phyloP scores from a whole-genome alignment of 1,140 invertebrate species.

The Zaprionus davidi region DNA sequence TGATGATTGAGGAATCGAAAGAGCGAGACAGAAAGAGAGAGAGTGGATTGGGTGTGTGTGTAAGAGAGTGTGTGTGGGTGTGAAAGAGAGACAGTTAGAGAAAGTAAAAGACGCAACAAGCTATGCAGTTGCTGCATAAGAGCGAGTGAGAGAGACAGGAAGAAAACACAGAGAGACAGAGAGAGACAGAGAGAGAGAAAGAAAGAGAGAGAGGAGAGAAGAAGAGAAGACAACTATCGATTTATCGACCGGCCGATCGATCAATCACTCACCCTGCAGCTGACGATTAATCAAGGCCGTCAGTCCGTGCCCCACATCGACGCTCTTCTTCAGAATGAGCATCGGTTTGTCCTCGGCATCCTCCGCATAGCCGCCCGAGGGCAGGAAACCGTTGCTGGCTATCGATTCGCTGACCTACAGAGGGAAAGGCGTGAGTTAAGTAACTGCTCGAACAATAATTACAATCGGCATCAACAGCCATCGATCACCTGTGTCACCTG shows the following conservation, averaged over 20 bases:
- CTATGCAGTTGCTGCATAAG: constrained; percentile 5
- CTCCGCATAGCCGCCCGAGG: constrained; percentile 88
- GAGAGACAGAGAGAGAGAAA: constrained; percentile 9
- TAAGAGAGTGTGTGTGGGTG: background rate
- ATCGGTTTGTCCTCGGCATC: constrained; percentile 91
- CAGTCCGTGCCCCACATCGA: constrained; percentile 89
- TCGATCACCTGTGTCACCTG: constrained; percentile 87
- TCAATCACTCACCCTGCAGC: constrained; percentile 88
- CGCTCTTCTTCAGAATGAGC: constrained; percentile 90
- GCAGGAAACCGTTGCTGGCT: constrained; percentile 89
- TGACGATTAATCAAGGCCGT: constrained; percentile 91
- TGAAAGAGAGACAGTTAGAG: constrained; percentile 24
- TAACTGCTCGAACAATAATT: background rate
- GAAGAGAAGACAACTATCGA: constrained; percentile 6
- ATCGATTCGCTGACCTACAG: constrained; percentile 91
- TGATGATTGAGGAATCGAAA: constrained; percentile 13
- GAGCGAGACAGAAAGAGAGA: constrained; percentile 11
- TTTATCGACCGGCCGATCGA: constrained; percentile 4
- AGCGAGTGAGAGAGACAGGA: constrained; percentile 18
- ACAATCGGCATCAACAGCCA: background rate
- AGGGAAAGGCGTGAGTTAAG: background rate
- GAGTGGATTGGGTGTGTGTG: background rate
- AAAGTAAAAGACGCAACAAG: constrained; percentile 5
- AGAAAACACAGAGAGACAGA: constrained; percentile 18
- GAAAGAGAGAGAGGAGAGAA: background rate